A percentile compares a stretch with the other conserved stretches of the same genome.
phyloP scores from a whole-genome alignment of 1,140 invertebrate genomes.

The Drosophila bocqueti region DNA sequence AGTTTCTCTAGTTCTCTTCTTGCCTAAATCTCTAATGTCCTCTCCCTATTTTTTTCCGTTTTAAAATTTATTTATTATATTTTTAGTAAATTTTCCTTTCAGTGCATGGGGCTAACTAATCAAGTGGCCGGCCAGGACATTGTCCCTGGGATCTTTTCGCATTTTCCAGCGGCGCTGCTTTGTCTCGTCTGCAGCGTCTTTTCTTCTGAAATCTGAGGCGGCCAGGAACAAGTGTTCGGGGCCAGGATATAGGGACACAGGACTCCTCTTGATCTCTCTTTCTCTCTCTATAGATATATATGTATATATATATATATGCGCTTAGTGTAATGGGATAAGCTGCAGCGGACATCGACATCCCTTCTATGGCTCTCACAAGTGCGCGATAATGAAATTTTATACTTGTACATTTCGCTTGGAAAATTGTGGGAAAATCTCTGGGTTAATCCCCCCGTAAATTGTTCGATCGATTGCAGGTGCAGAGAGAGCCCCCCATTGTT shows the following conservation, averaged over 20 bases:
- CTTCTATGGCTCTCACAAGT: slow-evolving; percentile 21
- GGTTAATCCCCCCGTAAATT: slow-evolving; percentile 70
- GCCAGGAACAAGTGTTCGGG: slow-evolving; percentile 51
- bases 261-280: slow-evolving; percentile 5
- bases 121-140: slow-evolving; percentile 63
- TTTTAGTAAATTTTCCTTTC: background rate
- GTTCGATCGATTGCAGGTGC: slow-evolving; percentile 72
- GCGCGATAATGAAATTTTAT: slow-evolving; percentile 78
- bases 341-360: slow-evolving; percentile 11
- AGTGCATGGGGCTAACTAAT: slow-evolving; percentile 38
- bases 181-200: slow-evolving; percentile 22
- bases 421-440: slow-evolving; percentile 80
- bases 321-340: slow-evolving; percentile 82
- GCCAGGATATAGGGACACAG: slow-evolving; percentile 8
- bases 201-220: slow-evolving; percentile 66
- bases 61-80: background rate
- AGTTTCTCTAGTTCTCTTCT: background rate
- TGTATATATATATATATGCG: slow-evolving; percentile 33
- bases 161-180: slow-evolving; percentile 33
- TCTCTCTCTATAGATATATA: slow-evolving; percentile 6
- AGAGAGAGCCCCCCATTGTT: slow-evolving; percentile 26
- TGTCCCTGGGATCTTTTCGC: slow-evolving; percentile 56
- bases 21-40: background rate
- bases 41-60: background rate
- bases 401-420: slow-evolving; percentile 59